Conservation (phyloP, 92 coral and sea anemone species). For the Paramuricea clavata region DNA sequence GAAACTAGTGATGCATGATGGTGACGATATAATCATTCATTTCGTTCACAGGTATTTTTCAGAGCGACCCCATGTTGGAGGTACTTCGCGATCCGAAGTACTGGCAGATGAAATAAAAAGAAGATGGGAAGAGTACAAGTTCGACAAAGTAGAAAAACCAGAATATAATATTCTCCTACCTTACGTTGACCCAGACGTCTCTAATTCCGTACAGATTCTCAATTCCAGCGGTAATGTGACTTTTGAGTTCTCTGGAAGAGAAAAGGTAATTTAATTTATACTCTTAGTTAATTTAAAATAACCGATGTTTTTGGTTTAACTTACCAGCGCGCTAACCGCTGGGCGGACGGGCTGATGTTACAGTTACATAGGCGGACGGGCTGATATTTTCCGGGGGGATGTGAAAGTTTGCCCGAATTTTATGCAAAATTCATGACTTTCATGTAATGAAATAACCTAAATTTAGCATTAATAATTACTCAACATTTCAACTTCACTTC, state of each 20-base stretch:
- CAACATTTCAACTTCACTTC: background rate
- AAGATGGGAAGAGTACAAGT: slow-evolving; percentile 76
- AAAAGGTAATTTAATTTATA: slow-evolving; percentile 60
- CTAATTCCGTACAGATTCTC: slow-evolving; percentile 63
- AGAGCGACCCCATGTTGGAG: slow-evolving; percentile 80
- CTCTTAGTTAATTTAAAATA: too few relatives aligned
- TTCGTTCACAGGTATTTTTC: slow-evolving; percentile 65
- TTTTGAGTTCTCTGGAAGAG: slow-evolving; percentile 75
- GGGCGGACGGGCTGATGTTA: too few relatives aligned
- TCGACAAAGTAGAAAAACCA: slow-evolving; percentile 83
- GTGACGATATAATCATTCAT: too few relatives aligned
- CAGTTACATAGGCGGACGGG: too few relatives aligned
- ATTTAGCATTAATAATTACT: too few relatives aligned
- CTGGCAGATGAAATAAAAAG: slow-evolving; percentile 75
- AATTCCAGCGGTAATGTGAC: slow-evolving; percentile 41
- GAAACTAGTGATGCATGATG: background rate
- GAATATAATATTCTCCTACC: slow-evolving; percentile 79
- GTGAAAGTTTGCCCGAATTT: too few relatives aligned
- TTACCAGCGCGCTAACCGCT: too few relatives aligned
- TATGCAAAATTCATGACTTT: too few relatives aligned
- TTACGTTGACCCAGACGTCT: slow-evolving; percentile 75
- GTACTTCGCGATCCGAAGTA: slow-evolving; percentile 64
- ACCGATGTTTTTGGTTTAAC: too few relatives aligned
- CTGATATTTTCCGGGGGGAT: too few relatives aligned
- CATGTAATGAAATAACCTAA: too few relatives aligned